Conservation (phyloP, 2,113 vertebrate species). For the Ctenodactylus gundi region DNA sequence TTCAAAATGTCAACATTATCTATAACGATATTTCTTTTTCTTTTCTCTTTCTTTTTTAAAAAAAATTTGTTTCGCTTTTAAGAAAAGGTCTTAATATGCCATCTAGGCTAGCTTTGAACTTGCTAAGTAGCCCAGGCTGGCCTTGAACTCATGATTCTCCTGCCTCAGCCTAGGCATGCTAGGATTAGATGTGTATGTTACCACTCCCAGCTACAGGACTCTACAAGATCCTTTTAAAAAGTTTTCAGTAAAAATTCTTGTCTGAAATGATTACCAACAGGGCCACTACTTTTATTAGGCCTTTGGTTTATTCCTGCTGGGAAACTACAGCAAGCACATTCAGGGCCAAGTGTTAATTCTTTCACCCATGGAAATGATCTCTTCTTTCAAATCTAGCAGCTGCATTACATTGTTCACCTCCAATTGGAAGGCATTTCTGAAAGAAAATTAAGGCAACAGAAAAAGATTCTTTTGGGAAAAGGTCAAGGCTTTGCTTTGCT, state of each 20-base stretch:
- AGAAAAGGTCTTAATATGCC: not conserved
- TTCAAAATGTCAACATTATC: constrained; percentile 9
- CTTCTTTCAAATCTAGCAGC: not conserved
- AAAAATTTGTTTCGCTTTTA: no score
- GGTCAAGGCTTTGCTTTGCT: not conserved
- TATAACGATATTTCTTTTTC: not conserved
- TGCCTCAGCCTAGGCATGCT: not conserved
- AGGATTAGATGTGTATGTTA: not conserved
- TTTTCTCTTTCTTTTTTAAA: no score
- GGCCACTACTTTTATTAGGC: not conserved
- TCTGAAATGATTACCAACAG: not conserved
- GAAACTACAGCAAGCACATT: not conserved
- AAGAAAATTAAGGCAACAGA: not conserved
- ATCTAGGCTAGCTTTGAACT: not conserved
- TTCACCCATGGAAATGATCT: not conserved
- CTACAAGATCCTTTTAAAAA: no score
- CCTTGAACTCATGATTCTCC: not conserved
- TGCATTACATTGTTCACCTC: not conserved
- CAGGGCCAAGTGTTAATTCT: not conserved
- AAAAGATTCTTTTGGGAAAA: not conserved
- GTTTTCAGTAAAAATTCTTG: not conserved
- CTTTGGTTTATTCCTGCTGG: not conserved
- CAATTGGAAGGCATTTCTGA: not conserved
- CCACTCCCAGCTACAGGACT: not conserved
- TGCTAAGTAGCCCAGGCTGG: no score